Base-by-base conservation (phyloP, 2,888 invertebrate species). In the Tigriopus californicus region DNA sequence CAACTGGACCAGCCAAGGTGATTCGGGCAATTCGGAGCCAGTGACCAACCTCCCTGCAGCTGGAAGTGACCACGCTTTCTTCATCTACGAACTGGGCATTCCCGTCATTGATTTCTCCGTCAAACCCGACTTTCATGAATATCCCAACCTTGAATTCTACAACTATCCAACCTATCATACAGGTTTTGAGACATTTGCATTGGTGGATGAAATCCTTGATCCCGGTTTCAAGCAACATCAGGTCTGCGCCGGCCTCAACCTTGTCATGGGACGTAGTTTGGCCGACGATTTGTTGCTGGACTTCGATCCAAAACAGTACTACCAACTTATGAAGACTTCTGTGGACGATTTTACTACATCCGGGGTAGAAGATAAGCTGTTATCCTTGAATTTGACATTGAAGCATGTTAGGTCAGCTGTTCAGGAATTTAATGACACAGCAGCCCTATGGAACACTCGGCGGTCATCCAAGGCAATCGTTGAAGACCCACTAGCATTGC, bases 41-140 rank as follows among this genome's bases (percentile, higher is more conserved):
- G 56, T 42, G 8, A 40, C 24, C 42, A 13, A 24, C 15, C n/a
- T 56, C 10, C 62, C 69, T 10, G 67, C 67, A 13, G 69, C 70
- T 8, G 70, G 69, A 62, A 70, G 70, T 63, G 73, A 73, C 61
- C 70, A 71, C 60, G 69, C 68, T 24, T 67, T 70, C 8, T 73
- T 73, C 62, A 63, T 67, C 25, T 70, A 69, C 64, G 66, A 66
- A 44, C 64, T 69, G 33, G 72, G 72, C 6, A 65, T 72, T 33
- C 70, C 72, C 4, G 66, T 68, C 12, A 58, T 71, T 10, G 67
- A 69, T 46, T 66, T 71, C 15, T 65, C 66, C 47, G 71, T 67
- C 62, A 67, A 66, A 8, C 67, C 65, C 58, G 65, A 69, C 59
- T 65, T 25, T 61, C 54, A 52, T 61, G 63, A 66, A 63, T 22